Evolutionary conservation across 2,888 invertebrate genomes (phyloP), one percentile per base, ranked within the genome.

Genomic region (Pseudoips prasinana): DNA sequence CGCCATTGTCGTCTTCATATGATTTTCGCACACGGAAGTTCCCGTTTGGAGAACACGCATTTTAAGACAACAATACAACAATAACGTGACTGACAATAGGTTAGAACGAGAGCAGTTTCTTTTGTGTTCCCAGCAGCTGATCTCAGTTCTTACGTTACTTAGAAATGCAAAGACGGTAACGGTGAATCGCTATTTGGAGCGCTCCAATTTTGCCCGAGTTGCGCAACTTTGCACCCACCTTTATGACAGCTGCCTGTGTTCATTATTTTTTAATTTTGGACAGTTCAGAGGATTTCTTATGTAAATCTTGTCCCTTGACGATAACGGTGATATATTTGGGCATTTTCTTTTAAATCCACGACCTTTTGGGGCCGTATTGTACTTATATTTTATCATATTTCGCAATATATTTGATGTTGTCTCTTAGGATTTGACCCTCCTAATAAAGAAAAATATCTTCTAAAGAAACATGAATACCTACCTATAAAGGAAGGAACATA

Each of bases 21-120:
- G 51, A 63, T 69, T 80, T 84, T 85, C 79, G 85, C 85, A 84
- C 75, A 78, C 85, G 85, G 85, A 85, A 85, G 83, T 83, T 68
- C 74, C 74, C 69, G 69, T 68, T 64, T 63, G 70, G 69, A 65
- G 66, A 72, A 73, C 75, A 75, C 71, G 72, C 73, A 64, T 73
- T 73, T 73, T 63, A 59, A 46, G 82, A 64, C 59, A 78, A 84
- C 84, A 84, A 85, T 78, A 56, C 42, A 43, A 79, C 79, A 81
- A 81, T 71, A 45, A 62, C 25, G 36, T 14, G 36, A 58, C 55
- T 69, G 76, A 80, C 81, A 82, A 82, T 78, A 52, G 80, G 70
- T 63, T 58, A 63, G 62, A 83, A 80, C 69, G 72, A 77, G 83
- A 82, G 74, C 81, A 75, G 43, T 33, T 34, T 42, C 47, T 14